Conservation (phyloP, 2,113 vertebrate species). For the Hyla sarda region DNA sequence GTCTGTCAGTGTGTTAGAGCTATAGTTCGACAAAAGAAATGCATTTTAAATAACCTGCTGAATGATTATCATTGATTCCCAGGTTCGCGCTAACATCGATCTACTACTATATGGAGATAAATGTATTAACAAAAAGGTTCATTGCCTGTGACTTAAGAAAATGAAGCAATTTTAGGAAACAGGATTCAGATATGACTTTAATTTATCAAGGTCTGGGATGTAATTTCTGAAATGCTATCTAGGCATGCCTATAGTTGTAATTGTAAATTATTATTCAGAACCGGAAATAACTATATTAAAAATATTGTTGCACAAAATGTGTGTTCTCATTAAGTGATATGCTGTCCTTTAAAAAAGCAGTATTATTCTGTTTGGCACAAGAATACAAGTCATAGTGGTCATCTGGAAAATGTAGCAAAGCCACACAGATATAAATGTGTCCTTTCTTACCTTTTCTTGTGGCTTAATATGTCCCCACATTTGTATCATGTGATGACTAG, state of each 20-base stretch:
- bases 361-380: neutral
- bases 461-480: too few species aligned
- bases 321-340: neutral
- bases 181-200: constrained; percentile 29
- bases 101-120: constrained; percentile 54
- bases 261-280: constrained; percentile 9
- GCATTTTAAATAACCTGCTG: constrained; percentile 64
- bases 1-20: constrained; percentile 52
- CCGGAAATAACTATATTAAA: neutral
- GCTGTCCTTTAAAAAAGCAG: neutral
- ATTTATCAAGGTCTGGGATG: constrained; percentile 34
- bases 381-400: neutral
- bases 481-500: too few species aligned
- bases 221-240: constrained; percentile 12
- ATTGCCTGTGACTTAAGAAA: constrained; percentile 61
- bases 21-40: constrained; percentile 60
- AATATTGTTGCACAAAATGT: neutral
- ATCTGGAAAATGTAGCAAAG: neutral
- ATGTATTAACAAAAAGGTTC: constrained; percentile 64
- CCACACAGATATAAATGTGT: neutral
- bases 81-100: constrained; percentile 62
- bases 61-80: constrained; percentile 65
- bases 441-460: too few species aligned
- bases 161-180: constrained; percentile 43
- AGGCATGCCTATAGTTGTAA: neutral